Evolutionary conservation across 2,113 vertebrate genomes (phyloP).

Genomic region (Aptenodytes forsteri): DNA sequence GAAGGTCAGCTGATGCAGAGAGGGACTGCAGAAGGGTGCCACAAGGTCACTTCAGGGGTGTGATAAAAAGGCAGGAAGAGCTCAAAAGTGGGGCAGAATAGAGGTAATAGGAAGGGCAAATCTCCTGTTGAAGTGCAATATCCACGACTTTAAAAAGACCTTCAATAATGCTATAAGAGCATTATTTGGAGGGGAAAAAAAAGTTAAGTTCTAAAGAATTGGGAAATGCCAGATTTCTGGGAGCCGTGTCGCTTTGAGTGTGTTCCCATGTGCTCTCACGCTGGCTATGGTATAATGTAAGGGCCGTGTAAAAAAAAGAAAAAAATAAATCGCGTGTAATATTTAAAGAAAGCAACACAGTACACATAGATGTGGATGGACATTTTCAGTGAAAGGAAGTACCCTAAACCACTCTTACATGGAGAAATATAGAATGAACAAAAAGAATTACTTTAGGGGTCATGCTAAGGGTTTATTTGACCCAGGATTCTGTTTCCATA

Average conservation of each 20-base stretch:
- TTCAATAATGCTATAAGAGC: not conserved
- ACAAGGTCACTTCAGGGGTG: not conserved
- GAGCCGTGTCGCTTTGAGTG: not conserved
- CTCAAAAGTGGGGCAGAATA: not conserved
- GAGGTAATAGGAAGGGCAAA: not conserved
- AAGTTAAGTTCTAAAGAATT: not conserved
- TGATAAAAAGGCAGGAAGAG: not conserved
- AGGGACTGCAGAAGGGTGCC: not conserved
- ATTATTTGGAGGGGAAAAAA: not conserved
- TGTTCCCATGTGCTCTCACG: not conserved
- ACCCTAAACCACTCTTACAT: not conserved
- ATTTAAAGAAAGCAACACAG: not conserved
- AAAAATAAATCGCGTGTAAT: fast-evolving
- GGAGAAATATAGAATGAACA: not conserved
- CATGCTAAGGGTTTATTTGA: not conserved
- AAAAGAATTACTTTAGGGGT: not conserved
- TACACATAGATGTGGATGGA: not conserved
- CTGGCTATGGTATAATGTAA: not conserved
- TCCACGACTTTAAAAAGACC: not conserved
- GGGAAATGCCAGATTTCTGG: not conserved
- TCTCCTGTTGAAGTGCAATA: not conserved
- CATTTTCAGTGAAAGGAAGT: not conserved
- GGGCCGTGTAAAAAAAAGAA: not conserved
- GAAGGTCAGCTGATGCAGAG: not conserved
- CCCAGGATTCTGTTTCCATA: not conserved